Percentiles rank a stretch among this genome's conserved stretches.
Evolutionary conservation across 2,113 vertebrate species (phyloP).

Genomic region (Gobiocypris rarus): DNA sequence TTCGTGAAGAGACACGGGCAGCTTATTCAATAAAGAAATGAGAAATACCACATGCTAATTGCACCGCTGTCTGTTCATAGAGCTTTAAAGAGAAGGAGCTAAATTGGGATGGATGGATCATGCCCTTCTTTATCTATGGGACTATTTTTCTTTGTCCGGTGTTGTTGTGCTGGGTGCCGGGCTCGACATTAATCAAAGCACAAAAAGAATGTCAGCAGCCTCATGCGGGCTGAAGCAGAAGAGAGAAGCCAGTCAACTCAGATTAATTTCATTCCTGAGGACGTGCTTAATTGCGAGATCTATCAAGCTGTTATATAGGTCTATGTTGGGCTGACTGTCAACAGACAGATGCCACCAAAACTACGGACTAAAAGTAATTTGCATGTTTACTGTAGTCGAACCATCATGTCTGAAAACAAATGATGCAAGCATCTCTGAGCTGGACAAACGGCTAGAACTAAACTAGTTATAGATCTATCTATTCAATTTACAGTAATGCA

Average conservation of each 20-base stretch:
- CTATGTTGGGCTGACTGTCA: conserved; percentile 67
- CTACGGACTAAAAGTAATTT: not conserved
- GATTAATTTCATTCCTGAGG: conserved; percentile 75
- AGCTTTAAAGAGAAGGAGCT: conserved; percentile 56
- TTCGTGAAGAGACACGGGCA: not conserved
- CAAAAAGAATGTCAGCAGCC: conserved; percentile 73
- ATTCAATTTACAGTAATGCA: conserved; percentile 31
- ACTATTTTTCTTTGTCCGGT: conserved; percentile 75
- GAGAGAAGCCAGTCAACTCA: conserved; percentile 66
- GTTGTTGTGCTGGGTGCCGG: conserved; percentile 75
- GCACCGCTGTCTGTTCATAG: conserved; percentile 38
- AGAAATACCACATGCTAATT: conserved; percentile 55
- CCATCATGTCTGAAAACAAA: conserved; percentile 7
- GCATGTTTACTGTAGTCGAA: not conserved
- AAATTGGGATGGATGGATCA: conserved; percentile 75
- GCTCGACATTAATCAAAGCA: conserved; percentile 79
- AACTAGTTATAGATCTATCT: not conserved
- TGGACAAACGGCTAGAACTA: not conserved
- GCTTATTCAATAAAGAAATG: conserved; percentile 40
- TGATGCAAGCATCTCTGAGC: not conserved
- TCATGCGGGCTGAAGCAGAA: conserved; percentile 55
- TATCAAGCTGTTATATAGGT: conserved; percentile 71
- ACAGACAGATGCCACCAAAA: conserved; percentile 55
- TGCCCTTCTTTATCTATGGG: conserved; percentile 70
- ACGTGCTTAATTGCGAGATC: conserved; percentile 73